A percentile compares a stretch with the other conserved stretches of the same genome.
Conservation (phyloP, 2,797 vertebrate species). For the Linurgus olivaceus region DNA sequence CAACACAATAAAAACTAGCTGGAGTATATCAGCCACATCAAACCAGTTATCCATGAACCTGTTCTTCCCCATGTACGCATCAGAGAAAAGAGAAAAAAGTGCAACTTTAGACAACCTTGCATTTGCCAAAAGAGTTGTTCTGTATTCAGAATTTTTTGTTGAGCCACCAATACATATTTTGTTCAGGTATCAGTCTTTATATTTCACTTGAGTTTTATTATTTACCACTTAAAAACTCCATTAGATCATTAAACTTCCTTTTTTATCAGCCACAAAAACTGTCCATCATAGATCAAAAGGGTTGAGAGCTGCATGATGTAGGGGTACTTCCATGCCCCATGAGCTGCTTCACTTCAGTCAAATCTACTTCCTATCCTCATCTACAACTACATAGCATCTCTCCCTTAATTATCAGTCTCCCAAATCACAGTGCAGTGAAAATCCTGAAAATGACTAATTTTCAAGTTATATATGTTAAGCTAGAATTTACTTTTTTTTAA, state of each 20-base stretch:
- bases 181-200: background rate
- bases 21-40: background rate
- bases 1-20: background rate
- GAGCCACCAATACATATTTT: background rate
- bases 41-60: background rate
- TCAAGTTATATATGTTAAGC: accelerated
- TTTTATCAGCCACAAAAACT: background rate
- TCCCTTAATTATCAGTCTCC: background rate
- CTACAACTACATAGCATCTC: background rate
- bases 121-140: background rate
- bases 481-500: background rate
- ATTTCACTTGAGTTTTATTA: background rate
- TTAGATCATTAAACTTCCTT: background rate
- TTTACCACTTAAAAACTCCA: background rate
- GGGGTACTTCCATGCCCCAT: background rate
- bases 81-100: background rate
- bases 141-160: background rate
- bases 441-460: background rate
- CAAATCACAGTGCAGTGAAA: background rate
- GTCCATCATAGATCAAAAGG: background rate
- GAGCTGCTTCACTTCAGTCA: background rate
- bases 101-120: background rate
- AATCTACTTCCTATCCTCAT: background rate
- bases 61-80: background rate
- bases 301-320: background rate